Percentiles rank a stretch among this genome's conserved stretches.
Evolutionary conservation across 2,888 invertebrate genomes (phyloP).

Genomic region (Protonemura montana): DNA sequence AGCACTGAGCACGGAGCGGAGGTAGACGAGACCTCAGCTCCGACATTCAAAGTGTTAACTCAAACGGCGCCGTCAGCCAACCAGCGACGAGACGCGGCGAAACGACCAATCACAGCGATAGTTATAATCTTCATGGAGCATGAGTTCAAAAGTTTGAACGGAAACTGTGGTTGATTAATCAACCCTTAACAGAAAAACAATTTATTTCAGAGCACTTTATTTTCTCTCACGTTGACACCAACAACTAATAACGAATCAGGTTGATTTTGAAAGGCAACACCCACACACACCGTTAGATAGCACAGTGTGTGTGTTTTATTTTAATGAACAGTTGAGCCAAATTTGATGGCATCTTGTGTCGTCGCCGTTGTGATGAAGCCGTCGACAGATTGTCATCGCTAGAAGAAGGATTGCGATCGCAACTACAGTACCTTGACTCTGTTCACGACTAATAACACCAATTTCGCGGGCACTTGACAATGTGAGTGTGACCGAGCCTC

Average conservation of each 20-base stretch:
- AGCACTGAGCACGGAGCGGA: slow-evolving; percentile 24
- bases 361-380: too few species aligned
- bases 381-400: too few species aligned
- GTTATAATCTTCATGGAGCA: neutral
- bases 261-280: slow-evolving; percentile 12
- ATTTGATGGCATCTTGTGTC: neutral
- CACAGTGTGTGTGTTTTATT: neutral
- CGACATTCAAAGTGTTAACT: slow-evolving; percentile 17
- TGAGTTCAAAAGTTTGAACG: slow-evolving; percentile 15
- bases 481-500: neutral
- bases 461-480: neutral
- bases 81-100: slow-evolving; percentile 14
- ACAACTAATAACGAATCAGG: neutral
- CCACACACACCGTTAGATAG: neutral
- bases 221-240: neutral
- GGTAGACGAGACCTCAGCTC: neutral
- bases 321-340: neutral
- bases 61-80: slow-evolving; percentile 15
- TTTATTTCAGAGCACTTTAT: slow-evolving; percentile 40
- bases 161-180: slow-evolving; percentile 44
- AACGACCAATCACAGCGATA: slow-evolving; percentile 10
- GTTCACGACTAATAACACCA: neutral
- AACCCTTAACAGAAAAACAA: slow-evolving; percentile 39
- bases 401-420: neutral
- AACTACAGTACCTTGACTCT: neutral